phyloP scores from a whole-genome alignment of 2,797 vertebrate genomes.

The Bovichtus diacanthus region DNA sequence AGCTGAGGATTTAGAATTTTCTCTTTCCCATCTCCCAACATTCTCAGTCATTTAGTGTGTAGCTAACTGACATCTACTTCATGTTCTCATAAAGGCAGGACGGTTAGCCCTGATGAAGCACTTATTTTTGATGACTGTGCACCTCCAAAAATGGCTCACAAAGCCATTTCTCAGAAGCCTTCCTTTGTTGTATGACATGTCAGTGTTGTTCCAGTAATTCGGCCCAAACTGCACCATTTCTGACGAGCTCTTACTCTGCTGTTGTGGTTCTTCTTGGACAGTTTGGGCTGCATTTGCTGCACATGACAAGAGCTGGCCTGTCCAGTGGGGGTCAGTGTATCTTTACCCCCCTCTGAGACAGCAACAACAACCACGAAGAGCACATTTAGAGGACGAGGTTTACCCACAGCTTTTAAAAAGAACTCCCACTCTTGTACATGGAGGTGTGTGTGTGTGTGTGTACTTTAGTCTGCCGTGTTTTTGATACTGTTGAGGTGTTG shows the following conservation, averaged over 20 bases:
- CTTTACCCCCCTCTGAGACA: slow-evolving; percentile 67
- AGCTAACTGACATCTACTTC: slow-evolving; percentile 4
- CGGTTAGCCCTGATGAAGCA: slow-evolving; percentile 37
- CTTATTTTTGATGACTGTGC: slow-evolving; percentile 58
- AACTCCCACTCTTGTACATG: slow-evolving; percentile 57
- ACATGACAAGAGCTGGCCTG: slow-evolving; percentile 82
- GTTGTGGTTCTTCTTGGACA: slow-evolving; percentile 84
- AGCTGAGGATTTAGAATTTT: slow-evolving; percentile 1
- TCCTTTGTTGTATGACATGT: slow-evolving; percentile 62
- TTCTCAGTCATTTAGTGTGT: slow-evolving; percentile 3
- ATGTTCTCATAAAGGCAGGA: slow-evolving; percentile 11
- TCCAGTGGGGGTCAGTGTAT: slow-evolving; percentile 69
- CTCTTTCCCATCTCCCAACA: neutral
- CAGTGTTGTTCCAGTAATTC: slow-evolving; percentile 64
- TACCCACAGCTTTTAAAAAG: slow-evolving; percentile 65
- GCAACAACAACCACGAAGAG: slow-evolving; percentile 57
- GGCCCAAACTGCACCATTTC: slow-evolving; percentile 23
- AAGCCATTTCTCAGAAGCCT: slow-evolving; percentile 68
- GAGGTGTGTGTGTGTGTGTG: slow-evolving; percentile 65
- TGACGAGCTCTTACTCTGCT: slow-evolving; percentile 67
- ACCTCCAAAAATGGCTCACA: neutral
- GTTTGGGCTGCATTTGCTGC: slow-evolving; percentile 89
- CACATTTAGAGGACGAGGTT: slow-evolving; percentile 72
- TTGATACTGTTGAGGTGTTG: slow-evolving; percentile 48
- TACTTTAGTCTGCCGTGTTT: slow-evolving; percentile 53